A percentile compares a stretch with the other conserved stretches of the same genome.
Conservation (phyloP, 2,888 invertebrate genomes). For the Rhagonycha fulva region DNA sequence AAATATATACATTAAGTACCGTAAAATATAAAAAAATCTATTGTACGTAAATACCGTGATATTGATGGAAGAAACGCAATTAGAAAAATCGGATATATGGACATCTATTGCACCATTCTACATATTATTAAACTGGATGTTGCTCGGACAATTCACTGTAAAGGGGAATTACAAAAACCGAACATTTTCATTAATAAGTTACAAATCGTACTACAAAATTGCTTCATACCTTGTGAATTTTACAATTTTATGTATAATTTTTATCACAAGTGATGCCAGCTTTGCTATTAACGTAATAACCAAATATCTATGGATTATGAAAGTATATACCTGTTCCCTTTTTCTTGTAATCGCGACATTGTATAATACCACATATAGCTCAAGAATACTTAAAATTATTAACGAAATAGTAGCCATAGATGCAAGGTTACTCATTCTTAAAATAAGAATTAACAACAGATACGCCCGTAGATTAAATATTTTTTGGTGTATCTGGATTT, state of each 20-base stretch:
- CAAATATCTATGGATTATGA: not conserved
- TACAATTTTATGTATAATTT: not conserved
- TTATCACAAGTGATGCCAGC: not conserved
- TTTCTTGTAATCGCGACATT: not conserved
- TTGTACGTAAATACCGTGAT: too few relatives aligned
- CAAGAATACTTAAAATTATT: not conserved
- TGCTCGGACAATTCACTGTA: not conserved
- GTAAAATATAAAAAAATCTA: too few relatives aligned
- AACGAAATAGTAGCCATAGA: not conserved
- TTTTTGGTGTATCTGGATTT: not conserved
- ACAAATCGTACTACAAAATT: not conserved
- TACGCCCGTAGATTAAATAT: not conserved
- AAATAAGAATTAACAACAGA: not conserved
- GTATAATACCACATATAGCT: not conserved
- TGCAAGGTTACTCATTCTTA: not conserved
- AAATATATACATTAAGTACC: too few relatives aligned
- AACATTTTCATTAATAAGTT: not conserved
- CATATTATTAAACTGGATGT: not conserved
- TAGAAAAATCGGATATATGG: not conserved
- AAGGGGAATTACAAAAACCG: not conserved
- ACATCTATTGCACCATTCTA: not conserved
- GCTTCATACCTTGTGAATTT: not conserved
- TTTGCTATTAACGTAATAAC: not conserved
- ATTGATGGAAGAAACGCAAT: not conserved
- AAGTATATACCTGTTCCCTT: not conserved